Evolutionary conservation across 2,113 vertebrate species (phyloP).

Genomic region (Hirundichthys speculiger): DNA sequence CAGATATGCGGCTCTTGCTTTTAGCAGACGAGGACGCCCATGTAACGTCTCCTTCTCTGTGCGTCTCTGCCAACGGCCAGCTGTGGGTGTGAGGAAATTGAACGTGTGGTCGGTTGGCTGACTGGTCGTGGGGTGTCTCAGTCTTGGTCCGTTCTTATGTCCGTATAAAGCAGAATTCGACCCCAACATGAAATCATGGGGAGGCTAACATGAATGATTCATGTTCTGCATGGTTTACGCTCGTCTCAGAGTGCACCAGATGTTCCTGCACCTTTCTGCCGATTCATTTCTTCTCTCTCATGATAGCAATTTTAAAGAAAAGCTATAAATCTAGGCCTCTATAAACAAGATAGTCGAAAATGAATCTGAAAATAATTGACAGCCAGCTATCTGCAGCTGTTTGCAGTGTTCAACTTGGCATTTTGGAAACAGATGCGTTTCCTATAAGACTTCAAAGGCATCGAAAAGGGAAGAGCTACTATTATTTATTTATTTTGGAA

Average conservation of each 20-base stretch:
- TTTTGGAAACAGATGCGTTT: constrained; percentile 44
- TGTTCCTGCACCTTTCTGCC: constrained; percentile 42
- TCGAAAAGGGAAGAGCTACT: constrained; percentile 46
- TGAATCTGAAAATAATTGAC: no score
- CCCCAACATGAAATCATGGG: constrained; percentile 57
- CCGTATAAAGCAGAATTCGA: constrained; percentile 46
- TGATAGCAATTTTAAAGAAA: constrained; percentile 26
- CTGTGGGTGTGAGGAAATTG: constrained; percentile 64
- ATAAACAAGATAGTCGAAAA: constrained; percentile 14
- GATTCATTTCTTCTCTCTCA: constrained; percentile 59
- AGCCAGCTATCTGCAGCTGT: no score
- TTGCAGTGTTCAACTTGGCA: constrained; percentile 14
- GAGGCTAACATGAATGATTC: constrained; percentile 66
- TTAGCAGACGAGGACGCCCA: constrained; percentile 73
- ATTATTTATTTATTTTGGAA: constrained; percentile 82
- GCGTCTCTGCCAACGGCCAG: constrained; percentile 57
- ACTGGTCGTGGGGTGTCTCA: constrained; percentile 52
- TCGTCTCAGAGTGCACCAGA: constrained; percentile 52
- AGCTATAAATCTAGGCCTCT: constrained; percentile 21
- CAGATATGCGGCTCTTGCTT: constrained; percentile 44
- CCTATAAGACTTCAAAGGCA: constrained; percentile 45
- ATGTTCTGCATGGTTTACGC: constrained; percentile 60
- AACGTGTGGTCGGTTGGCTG: constrained; percentile 62
- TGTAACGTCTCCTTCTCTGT: constrained; percentile 55
- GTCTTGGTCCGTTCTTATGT: constrained; percentile 51